Base-by-base conservation (phyloP, 2,113 vertebrate genomes). In the Daphoenositta chrysoptera region DNA sequence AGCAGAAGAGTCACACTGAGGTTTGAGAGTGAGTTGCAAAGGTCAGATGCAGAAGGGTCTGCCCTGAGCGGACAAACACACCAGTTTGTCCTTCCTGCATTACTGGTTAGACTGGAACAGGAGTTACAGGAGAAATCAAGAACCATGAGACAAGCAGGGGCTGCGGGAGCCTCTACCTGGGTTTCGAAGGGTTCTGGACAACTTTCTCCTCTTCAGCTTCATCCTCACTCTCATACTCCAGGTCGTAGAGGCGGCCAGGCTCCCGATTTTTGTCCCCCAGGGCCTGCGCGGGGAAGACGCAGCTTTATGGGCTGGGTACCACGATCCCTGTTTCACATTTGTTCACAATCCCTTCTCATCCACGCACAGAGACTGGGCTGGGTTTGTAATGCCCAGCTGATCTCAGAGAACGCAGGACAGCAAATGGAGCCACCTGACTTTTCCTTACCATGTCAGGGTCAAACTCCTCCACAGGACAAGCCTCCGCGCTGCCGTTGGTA, bases 211-310 rank as follows among this genome's bases (percentile, higher is more conserved):
- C 97, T 47, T 98, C 98, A 0, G 87, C 79, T 24, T 98, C 98
- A 0, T 99, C 98, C 1, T 99, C 98, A 13, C 99, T 99, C 90
- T 99, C 99, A 11, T 98, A 99, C 69, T 99, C 99, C 33, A 99
- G 98, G 95, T 99, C 98, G 15, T 95, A 98, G 90, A 99, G 98
- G 78, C 99, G 99, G 70, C 99, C 99, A 0, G 93, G 94, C 61
- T 98, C 96, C 31, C 97, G 96, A 17, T 97, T 97, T 18, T 96
- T 97, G 65, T 97, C 98, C 24, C 97, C 97, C 77, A 98, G 93
- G 44, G 98, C 97, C 98, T 98, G 87, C 0, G 0, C 17, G 19
- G 24, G 15, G 15, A 7, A 19, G 40, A 15, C 87, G 15, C 4
- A 0, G 58, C n/a, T 31, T 82, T 6, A 15, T 0, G 7, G n/a